Conservation (phyloP, 2,113 vertebrate genomes). For the Epinephelus fuscoguttatus region DNA sequence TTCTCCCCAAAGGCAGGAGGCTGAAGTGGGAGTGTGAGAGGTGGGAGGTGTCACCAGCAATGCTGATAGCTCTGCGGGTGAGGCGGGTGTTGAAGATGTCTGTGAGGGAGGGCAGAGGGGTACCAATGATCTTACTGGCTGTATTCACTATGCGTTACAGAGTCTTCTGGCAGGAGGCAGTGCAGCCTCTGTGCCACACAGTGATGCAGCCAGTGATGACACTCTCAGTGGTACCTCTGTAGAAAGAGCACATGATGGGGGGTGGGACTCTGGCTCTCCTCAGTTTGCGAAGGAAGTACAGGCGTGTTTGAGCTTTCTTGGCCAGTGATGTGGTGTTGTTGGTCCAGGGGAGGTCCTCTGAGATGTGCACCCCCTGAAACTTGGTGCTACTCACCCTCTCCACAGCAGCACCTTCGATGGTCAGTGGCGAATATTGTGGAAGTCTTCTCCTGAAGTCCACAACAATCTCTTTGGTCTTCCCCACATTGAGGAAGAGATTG, state of each 20-base stretch:
- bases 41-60: neutral
- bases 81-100: neutral
- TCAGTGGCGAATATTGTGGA: neutral
- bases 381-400: slow-evolving; percentile 12
- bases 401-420: slow-evolving; percentile 3
- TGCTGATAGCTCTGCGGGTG: neutral
- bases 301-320: too few species aligned
- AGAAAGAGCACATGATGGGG: neutral
- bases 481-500: neutral
- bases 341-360: neutral
- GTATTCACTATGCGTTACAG: too few species aligned
- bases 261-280: neutral
- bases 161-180: too few species aligned
- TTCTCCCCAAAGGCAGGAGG: too few species aligned
- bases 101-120: too few species aligned
- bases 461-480: slow-evolving; percentile 12
- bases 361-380: neutral
- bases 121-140: too few species aligned
- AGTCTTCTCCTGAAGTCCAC: neutral
- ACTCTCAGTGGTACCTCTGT: neutral
- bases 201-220: too few species aligned
- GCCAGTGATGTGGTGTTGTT: too few species aligned
- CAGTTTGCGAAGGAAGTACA: slow-evolving; percentile 1
- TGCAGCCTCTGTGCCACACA: too few species aligned
- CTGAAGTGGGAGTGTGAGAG: too few species aligned